phyloP scores from a whole-genome alignment of 2,888 invertebrate species.

The Diaperis boleti region DNA sequence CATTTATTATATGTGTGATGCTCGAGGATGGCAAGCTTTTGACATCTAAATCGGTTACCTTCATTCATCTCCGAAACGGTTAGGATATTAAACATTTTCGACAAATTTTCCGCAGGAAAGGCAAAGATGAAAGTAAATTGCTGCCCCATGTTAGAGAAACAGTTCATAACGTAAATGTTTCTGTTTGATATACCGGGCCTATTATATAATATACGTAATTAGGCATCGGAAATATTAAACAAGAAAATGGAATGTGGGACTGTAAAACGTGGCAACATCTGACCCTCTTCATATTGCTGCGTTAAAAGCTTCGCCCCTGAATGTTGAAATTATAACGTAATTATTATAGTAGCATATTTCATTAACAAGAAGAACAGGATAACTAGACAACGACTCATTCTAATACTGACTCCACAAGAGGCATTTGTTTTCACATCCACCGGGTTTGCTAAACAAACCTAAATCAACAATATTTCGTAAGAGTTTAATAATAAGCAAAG shows the following conservation, averaged over 20 bases:
- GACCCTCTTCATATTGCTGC: constrained; percentile 17
- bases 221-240: constrained; percentile 19
- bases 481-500: no score
- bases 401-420: constrained; percentile 33
- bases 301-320: not conserved
- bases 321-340: constrained; percentile 5
- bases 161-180: constrained; percentile 9
- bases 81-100: constrained; percentile 11
- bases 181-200: constrained; percentile 3
- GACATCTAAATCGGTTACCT: constrained; percentile 27
- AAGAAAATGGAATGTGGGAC: constrained; percentile 1
- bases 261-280: constrained; percentile 13
- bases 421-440: constrained; percentile 37
- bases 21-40: not conserved
- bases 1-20: constrained; percentile 20
- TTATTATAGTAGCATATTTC: not conserved
- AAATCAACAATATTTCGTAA: constrained; percentile 38
- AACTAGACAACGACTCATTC: constrained; percentile 28
- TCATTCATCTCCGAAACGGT: constrained; percentile 17
- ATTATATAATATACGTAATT: constrained; percentile 32
- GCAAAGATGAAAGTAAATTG: constrained; percentile 2
- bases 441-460: constrained; percentile 38
- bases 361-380: constrained; percentile 9
- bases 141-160: not conserved
- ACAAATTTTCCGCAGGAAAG: constrained; percentile 17